Percentiles rank a stretch among this genome's conserved stretches.
Conservation (phyloP, 2,797 vertebrate species). For the Gymnoscopelus braueri region DNA sequence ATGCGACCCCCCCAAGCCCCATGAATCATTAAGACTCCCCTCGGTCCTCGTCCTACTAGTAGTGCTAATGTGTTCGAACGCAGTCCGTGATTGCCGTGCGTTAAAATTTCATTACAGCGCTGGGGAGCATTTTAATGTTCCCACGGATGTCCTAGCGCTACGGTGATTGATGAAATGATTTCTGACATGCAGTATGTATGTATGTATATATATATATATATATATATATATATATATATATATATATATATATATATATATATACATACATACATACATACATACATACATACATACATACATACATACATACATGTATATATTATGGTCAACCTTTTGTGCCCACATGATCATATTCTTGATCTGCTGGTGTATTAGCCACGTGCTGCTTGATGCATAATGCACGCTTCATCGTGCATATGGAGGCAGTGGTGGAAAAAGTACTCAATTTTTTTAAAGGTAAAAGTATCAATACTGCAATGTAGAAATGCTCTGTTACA, state of each 20-base stretch:
- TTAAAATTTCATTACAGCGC: neutral
- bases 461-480: no score
- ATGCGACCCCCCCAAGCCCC: no score
- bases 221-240: conserved; percentile 1
- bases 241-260: no score
- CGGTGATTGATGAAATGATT: conserved; percentile 51
- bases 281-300: no score
- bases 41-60: neutral
- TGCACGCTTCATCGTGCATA: no score
- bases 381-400: neutral
- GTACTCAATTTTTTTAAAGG: no score
- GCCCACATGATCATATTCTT: neutral
- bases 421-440: no score
- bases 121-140: neutral
- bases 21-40: no score
- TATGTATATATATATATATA: no score
- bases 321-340: conserved; percentile 4
- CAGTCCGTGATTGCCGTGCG: neutral
- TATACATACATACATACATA: no score
- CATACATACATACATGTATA: no score
- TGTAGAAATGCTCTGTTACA: no score
- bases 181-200: neutral
- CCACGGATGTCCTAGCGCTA: neutral
- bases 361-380: neutral
- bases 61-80: neutral